Conservation (phyloP, 2,113 vertebrate species). For the Nothobranchius kuhntae region DNA sequence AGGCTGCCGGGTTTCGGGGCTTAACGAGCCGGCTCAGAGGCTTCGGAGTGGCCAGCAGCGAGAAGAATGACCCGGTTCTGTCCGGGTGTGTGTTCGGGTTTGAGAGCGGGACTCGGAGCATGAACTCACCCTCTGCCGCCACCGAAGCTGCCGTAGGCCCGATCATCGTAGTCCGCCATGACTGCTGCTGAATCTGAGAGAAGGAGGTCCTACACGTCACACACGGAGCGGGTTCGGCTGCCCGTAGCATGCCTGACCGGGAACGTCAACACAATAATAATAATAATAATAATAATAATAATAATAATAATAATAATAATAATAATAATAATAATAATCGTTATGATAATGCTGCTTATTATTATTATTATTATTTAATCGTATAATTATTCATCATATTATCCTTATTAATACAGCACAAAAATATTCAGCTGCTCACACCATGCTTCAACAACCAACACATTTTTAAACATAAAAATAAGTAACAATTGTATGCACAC, state of each 20-base stretch:
- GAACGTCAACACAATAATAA: background rate
- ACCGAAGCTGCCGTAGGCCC: slow-evolving; percentile 94
- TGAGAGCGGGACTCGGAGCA: background rate
- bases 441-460: too few species aligned
- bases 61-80: background rate
- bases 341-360: too few species aligned
- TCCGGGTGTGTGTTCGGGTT: background rate
- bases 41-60: background rate
- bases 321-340: too few species aligned
- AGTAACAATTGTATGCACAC: too few species aligned
- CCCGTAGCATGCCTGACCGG: slow-evolving; percentile 81
- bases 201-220: slow-evolving; percentile 87
- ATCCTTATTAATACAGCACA: too few species aligned
- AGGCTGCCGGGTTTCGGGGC: slow-evolving; percentile 12
- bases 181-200: slow-evolving; percentile 83
- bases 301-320: too few species aligned
- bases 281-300: background rate
- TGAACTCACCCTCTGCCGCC: slow-evolving; percentile 89
- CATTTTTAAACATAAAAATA: too few species aligned
- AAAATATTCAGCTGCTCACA: too few species aligned
- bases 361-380: too few species aligned
- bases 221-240: slow-evolving; percentile 74
- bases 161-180: slow-evolving; percentile 98
- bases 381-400: too few species aligned
- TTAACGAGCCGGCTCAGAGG: background rate